These are phyloP conservation scores for Ammodytes marinus DNA, from an alignment of 2,113 vertebrate genomes.

Conservation along the genomic window DNA sequence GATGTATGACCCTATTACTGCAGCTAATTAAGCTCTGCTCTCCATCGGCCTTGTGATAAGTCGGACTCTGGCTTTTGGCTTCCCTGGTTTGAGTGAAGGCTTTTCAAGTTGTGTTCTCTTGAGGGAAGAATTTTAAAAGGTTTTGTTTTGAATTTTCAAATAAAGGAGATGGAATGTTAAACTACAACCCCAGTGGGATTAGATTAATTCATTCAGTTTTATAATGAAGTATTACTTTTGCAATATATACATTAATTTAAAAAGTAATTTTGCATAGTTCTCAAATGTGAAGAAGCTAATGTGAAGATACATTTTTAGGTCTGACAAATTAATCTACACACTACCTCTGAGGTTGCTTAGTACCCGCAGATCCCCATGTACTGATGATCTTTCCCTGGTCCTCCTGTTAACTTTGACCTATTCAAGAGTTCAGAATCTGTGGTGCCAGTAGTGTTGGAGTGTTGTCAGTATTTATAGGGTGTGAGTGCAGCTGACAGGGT, in stretches of 20 bases:
- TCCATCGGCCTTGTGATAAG: slow-evolving; percentile 47
- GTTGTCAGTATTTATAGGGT: slow-evolving; percentile 70
- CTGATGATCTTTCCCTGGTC: slow-evolving; percentile 46
- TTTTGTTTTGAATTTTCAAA: slow-evolving; percentile 35
- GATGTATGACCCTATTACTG: slow-evolving; percentile 73
- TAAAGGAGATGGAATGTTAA: slow-evolving; percentile 29
- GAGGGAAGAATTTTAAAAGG: slow-evolving; percentile 38
- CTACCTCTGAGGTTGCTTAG: slow-evolving; percentile 5
- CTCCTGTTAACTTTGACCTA: slow-evolving; percentile 43
- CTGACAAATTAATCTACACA: neutral
- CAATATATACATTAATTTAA: neutral
- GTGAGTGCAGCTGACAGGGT: slow-evolving; percentile 57
- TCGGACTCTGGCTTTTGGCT: slow-evolving; percentile 27
- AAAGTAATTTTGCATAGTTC: neutral
- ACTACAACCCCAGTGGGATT: slow-evolving; percentile 22
- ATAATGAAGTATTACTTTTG: slow-evolving; percentile 12
- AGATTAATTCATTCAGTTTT: slow-evolving; percentile 46
- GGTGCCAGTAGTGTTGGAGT: slow-evolving; percentile 40
- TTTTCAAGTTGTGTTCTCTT: slow-evolving; percentile 50
- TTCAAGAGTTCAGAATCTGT: slow-evolving; percentile 45
- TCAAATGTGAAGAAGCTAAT: slow-evolving; percentile 4
- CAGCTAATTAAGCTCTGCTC: slow-evolving; percentile 69
- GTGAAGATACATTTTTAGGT: slow-evolving; percentile 4
- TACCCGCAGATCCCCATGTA: neutral
- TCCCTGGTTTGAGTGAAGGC: slow-evolving; percentile 26